Evolutionary conservation across 2,888 invertebrate species (phyloP).

Genomic region (Agapostemon virescens): DNA sequence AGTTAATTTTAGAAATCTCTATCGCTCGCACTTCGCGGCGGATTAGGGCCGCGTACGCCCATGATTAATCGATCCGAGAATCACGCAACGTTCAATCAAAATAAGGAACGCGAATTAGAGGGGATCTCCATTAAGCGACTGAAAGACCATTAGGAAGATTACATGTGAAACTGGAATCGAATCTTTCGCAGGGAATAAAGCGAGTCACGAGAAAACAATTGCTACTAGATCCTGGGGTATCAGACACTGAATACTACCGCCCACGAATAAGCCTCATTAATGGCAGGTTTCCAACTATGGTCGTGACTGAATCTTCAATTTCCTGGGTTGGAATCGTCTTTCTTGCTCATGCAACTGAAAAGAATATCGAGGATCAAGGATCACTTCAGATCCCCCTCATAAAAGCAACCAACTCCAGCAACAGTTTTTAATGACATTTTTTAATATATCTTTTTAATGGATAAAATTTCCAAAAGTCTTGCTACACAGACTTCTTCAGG

Average conservation of each 20-base stretch:
- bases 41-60: not conserved
- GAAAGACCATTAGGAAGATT: not conserved
- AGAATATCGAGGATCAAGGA: not conserved
- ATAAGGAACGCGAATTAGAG: slow-evolving; percentile 19
- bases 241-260: not conserved
- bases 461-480: not conserved
- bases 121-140: not conserved
- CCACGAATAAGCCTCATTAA: not conserved
- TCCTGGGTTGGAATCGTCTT: not conserved
- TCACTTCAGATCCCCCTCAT: not conserved
- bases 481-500: fast-evolving
- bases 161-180: not conserved
- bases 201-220: not conserved
- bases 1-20: not conserved
- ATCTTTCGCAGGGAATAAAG: not conserved
- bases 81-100: not conserved
- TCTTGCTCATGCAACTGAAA: not conserved
- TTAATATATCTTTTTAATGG: not conserved
- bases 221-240: not conserved
- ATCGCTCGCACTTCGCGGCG: not conserved
- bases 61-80: slow-evolving; percentile 11
- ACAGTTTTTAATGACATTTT: too few species aligned
- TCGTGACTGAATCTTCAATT: not conserved
- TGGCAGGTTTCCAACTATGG: too few species aligned
- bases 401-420: not conserved